These are phyloP conservation scores for Hypocryptadius cinnamomeus DNA, from an alignment of 2,113 vertebrate species.

Conservation along the genomic window DNA sequence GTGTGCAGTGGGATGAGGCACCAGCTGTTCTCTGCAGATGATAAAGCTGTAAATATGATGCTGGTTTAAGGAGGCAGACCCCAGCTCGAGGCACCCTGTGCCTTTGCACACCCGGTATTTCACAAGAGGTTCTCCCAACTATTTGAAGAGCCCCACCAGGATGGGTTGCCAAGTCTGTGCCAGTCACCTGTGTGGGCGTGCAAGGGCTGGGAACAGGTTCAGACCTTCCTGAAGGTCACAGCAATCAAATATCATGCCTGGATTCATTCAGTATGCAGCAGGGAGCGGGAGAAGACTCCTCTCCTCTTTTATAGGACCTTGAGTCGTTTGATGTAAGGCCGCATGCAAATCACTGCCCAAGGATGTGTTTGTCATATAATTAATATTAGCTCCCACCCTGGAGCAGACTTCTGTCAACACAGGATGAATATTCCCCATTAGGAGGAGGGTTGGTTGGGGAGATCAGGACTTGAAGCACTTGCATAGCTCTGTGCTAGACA, in stretches of 20 bases:
- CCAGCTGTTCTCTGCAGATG: slow-evolving; percentile 36
- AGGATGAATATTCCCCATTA: slow-evolving; percentile 29
- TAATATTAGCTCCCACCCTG: slow-evolving; percentile 35
- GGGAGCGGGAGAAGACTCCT: not conserved
- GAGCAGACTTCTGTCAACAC: slow-evolving; percentile 2
- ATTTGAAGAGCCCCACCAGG: not conserved
- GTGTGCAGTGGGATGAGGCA: not conserved
- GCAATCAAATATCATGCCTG: not conserved
- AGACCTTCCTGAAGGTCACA: slow-evolving; percentile 25
- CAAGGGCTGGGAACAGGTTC: not conserved
- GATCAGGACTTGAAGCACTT: not conserved
- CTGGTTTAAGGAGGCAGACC: not conserved
- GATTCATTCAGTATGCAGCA: slow-evolving; percentile 23
- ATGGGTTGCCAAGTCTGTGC: not conserved
- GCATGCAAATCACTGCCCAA: slow-evolving; percentile 35
- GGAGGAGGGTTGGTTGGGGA: not conserved
- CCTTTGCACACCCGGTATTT: not conserved
- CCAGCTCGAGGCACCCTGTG: not conserved
- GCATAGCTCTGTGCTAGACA: not conserved
- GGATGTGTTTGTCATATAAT: slow-evolving; percentile 53
- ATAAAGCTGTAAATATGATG: slow-evolving; percentile 10
- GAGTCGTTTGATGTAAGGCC: slow-evolving; percentile 24
- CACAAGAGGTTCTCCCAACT: not conserved
- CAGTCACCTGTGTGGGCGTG: not conserved
- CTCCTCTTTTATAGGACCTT: slow-evolving; percentile 22